Conservation (phyloP, 2,113 vertebrate species). For the Ondatra zibethicus region DNA sequence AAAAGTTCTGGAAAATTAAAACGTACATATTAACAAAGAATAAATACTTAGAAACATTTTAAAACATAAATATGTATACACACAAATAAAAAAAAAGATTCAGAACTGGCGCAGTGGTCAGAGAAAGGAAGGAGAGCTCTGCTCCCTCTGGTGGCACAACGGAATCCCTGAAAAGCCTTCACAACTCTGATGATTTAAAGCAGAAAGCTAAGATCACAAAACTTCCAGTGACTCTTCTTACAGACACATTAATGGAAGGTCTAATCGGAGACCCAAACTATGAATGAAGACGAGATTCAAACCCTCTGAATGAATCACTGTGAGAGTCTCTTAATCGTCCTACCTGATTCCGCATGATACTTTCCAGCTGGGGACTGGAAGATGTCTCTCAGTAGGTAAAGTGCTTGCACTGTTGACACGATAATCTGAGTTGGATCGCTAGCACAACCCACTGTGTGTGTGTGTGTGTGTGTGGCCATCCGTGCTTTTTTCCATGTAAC, state of each 20-base stretch:
- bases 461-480: too few species aligned
- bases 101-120: not conserved
- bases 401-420: not conserved
- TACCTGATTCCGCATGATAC: not conserved
- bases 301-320: not conserved
- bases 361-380: too few species aligned
- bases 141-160: not conserved
- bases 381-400: not conserved
- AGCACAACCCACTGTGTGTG: not conserved
- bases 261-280: not conserved
- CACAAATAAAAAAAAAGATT: not conserved
- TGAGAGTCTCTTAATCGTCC: not conserved
- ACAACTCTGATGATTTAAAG: not conserved
- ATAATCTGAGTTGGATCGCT: too few species aligned
- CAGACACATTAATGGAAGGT: not conserved
- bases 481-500: not conserved
- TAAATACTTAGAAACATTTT: not conserved
- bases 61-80: not conserved
- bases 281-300: not conserved
- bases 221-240: rapidly evolving
- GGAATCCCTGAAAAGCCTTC: not conserved
- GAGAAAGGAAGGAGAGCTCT: not conserved
- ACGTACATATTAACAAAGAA: not conserved
- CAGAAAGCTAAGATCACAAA: not conserved
- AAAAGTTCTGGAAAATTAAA: not conserved